A percentile compares a stretch with the other conserved stretches of the same genome.
These are phyloP conservation scores for Paragorgia papillata DNA, from an alignment of 92 coral and sea anemone species.

Conservation along the genomic window DNA sequence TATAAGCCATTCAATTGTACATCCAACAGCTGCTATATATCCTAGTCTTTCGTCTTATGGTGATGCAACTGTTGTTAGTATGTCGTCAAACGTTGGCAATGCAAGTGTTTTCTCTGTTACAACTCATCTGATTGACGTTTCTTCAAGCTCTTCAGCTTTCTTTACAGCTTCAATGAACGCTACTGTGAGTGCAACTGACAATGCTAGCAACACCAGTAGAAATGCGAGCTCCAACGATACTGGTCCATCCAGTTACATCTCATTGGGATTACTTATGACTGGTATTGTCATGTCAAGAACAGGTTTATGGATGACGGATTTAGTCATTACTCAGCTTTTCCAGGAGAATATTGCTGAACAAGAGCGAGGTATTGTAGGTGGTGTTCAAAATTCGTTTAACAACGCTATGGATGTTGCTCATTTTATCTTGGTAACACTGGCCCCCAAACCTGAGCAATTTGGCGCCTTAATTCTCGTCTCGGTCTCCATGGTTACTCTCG, in stretches of 20 bases:
- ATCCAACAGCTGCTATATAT: background rate
- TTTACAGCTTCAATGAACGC: background rate
- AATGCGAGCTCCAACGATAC: slow-evolving; percentile 8
- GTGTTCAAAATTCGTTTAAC: slow-evolving; percentile 85
- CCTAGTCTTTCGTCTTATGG: background rate
- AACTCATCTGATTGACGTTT: background rate
- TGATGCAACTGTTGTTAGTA: background rate
- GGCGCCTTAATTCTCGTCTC: slow-evolving; percentile 80
- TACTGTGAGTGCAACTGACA: background rate
- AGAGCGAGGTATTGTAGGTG: slow-evolving; percentile 95
- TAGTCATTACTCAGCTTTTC: slow-evolving; percentile 78
- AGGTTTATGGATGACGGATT: slow-evolving; percentile 92
- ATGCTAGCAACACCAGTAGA: slow-evolving; percentile 12
- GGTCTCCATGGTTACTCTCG: slow-evolving; percentile 76
- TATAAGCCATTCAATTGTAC: background rate
- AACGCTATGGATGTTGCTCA: slow-evolving; percentile 68
- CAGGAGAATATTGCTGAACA: slow-evolving; percentile 83
- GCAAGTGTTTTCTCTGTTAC: background rate
- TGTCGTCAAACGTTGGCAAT: background rate
- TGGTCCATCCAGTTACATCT: slow-evolving; percentile 65
- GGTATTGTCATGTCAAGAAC: slow-evolving; percentile 85
- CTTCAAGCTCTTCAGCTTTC: background rate
- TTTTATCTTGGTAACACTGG: slow-evolving; percentile 68
- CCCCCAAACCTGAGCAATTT: slow-evolving; percentile 82
- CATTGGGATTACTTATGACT: slow-evolving; percentile 76